Base-by-base conservation (phyloP, 2,888 invertebrate genomes). In the Melanchra persicariae region DNA sequence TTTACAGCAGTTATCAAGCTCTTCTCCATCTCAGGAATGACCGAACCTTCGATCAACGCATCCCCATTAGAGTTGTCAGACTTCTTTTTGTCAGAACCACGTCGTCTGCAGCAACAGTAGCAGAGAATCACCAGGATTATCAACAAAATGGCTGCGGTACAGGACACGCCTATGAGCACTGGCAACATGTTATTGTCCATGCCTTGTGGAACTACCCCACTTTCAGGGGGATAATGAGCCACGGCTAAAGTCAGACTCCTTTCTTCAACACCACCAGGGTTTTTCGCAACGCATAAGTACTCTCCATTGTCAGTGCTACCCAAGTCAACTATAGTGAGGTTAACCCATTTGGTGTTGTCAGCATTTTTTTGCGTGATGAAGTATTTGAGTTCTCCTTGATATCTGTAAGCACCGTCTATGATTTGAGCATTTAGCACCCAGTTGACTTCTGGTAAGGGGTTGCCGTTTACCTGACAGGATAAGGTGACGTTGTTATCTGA, bases 1-100 rank as follows among this genome's bases (percentile, higher is more conserved):
- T 98, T 98, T 40, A 98, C 98, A 64, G 98, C 98, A 4, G 98
- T 98, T 79, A 98, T 97, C 61, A 98, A 94, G 79, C 98, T 98
- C 91, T 98, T 98, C 90, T 98, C 98, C 96, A 98, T 98, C 89
- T 98, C 98, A 71, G 97, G 97, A 62, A 97, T 97, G 3, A 98
- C 97, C 1, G 98, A 97, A 1, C 97, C 97, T 89, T 98, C 98
- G 73, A 98, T 96, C 85, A 97, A 96, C 17, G 98, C 97, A 81
- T 97, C 97, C 10, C 97, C 97, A 77, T 97, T 97, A 0, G 97
- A 96, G 63, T 96, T 96, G 63, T 96, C 93, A 57, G 96, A 97
- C 65, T 95, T 93, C 87, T 97, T 97, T 82, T 97, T 94, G 88
- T 97, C 94, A 87, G 96, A 93, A 58, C 93, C 89, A 10, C 96